These are phyloP conservation scores for Hestina assimilis DNA, from an alignment of 1,140 invertebrate species.

Conservation along the genomic window DNA sequence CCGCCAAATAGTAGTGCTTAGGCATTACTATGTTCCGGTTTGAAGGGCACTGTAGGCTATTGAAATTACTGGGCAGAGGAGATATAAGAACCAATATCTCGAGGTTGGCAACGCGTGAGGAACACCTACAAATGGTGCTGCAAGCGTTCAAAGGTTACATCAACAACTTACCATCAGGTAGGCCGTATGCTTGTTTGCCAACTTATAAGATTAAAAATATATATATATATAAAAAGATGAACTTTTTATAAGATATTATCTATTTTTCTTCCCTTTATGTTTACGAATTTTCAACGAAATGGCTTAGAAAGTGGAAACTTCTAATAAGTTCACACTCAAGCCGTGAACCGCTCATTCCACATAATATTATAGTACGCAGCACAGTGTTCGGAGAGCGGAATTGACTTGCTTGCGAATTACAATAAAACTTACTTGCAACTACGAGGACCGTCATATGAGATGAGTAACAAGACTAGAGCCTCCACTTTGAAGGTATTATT, in stretches of 20 bases:
- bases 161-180: too few relatives aligned
- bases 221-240: conserved; percentile 3
- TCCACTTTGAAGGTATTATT: too few relatives aligned
- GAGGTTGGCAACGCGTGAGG: too few relatives aligned
- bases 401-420: conserved; percentile 58
- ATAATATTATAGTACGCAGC: conserved; percentile 37
- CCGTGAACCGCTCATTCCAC: background rate
- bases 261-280: conserved; percentile 24
- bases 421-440: conserved; percentile 55
- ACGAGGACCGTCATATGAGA: conserved; percentile 33
- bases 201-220: too few relatives aligned
- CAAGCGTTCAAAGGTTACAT: too few relatives aligned
- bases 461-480: conserved; percentile 20
- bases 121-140: too few relatives aligned
- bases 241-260: conserved; percentile 13
- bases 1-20: too few relatives aligned
- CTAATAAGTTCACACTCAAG: conserved; percentile 28
- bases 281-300: conserved; percentile 27
- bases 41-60: too few relatives aligned
- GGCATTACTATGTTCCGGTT: too few relatives aligned
- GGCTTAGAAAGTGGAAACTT: conserved; percentile 29
- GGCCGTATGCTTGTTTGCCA: too few relatives aligned
- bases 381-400: conserved; percentile 45
- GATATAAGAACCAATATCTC: too few relatives aligned
- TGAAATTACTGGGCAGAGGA: too few relatives aligned